A percentile compares a stretch with the other conserved stretches of the same genome.
These are phyloP conservation scores for Probaryconus sp. DNA, from an alignment of 1,140 invertebrate species.

Conservation along the genomic window DNA sequence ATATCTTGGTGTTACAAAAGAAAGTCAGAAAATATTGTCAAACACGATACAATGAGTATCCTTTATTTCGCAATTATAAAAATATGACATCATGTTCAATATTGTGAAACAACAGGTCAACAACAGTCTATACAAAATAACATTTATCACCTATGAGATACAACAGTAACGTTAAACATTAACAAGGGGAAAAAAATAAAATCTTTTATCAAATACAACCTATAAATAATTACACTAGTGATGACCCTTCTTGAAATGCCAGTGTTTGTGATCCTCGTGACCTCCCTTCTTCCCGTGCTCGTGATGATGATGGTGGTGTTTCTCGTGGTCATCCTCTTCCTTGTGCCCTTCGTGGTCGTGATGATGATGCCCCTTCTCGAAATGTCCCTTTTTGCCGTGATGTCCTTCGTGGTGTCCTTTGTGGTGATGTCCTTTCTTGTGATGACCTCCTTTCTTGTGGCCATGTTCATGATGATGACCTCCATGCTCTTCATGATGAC, in stretches of 20 bases:
- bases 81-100: too few species aligned
- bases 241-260: constrained; percentile 59
- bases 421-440: constrained; percentile 86
- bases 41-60: too few species aligned
- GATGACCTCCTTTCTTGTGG: constrained; percentile 84
- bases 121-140: neutral
- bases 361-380: constrained; percentile 75
- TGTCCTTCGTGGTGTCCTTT: constrained; percentile 82
- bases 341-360: constrained; percentile 76
- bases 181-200: neutral
- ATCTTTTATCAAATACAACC: too few species aligned
- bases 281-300: constrained; percentile 68
- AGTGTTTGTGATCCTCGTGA: constrained; percentile 63
- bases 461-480: constrained; percentile 87
- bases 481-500: constrained; percentile 87
- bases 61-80: too few species aligned
- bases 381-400: constrained; percentile 83
- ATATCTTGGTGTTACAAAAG: too few species aligned
- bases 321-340: constrained; percentile 70
- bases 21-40: too few species aligned
- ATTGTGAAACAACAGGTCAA: too few species aligned
- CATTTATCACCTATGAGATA: neutral
- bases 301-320: constrained; percentile 67
- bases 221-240: too few species aligned
- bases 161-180: constrained; percentile 5